Percentiles rank a stretch among this genome's conserved stretches.
Evolutionary conservation across 2,888 invertebrate genomes (phyloP).

Genomic region (Machimus atricapillus): DNA sequence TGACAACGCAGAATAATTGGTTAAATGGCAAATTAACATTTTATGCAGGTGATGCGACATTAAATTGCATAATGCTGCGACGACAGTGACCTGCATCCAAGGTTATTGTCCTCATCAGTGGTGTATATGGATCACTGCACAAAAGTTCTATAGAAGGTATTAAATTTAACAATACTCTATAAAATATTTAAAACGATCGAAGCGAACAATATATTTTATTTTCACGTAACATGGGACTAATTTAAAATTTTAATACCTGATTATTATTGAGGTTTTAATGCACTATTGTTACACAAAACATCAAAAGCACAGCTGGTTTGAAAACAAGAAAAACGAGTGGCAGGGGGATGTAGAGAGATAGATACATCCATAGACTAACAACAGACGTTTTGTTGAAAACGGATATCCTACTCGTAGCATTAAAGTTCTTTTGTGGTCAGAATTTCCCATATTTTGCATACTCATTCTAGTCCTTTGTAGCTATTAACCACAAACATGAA

Average conservation of each 20-base stretch:
- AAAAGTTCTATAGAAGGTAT: background rate
- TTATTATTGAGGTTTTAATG: background rate
- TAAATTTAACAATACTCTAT: background rate
- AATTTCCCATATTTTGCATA: too few relatives aligned
- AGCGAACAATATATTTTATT: background rate
- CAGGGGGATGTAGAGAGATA: too few relatives aligned
- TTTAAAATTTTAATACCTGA: background rate
- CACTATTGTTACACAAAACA: background rate
- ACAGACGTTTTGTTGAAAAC: too few relatives aligned
- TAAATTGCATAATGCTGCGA: background rate
- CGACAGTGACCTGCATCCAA: background rate
- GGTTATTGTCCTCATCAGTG: background rate
- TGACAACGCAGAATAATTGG: background rate
- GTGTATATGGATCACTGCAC: background rate
- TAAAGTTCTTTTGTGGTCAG: too few relatives aligned
- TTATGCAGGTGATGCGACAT: background rate
- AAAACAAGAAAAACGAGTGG: too few relatives aligned
- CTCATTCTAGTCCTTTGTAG: too few relatives aligned
- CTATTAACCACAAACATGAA: too few relatives aligned
- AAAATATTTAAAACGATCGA: background rate
- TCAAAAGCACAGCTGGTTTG: background rate
- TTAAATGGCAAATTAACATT: background rate
- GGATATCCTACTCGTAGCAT: too few relatives aligned
- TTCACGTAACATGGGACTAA: background rate
- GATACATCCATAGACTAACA: too few relatives aligned